Conservation (phyloP, 2,797 vertebrate genomes). For the Phyllotis vaccarum region DNA sequence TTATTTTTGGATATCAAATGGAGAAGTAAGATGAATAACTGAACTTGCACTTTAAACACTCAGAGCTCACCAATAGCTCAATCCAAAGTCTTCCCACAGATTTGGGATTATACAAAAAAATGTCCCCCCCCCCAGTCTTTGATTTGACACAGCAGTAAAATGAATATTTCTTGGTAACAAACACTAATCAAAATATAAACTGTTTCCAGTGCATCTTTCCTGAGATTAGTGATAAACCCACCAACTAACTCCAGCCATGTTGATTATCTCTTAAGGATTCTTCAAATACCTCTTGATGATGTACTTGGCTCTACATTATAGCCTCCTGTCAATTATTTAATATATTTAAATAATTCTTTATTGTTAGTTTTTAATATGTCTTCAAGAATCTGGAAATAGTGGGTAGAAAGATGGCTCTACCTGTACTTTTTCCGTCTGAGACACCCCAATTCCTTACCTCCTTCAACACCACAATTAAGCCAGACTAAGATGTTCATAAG, state of each 20-base stretch:
- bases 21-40: not conserved
- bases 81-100: not conserved
- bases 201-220: not conserved
- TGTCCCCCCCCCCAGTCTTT: not conserved
- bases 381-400: not conserved
- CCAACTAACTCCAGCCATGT: not conserved
- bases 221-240: not conserved
- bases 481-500: not conserved
- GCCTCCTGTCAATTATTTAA: not conserved
- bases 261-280: not conserved
- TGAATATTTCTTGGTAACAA: not conserved
- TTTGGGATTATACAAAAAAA: not conserved
- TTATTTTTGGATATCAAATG: not conserved
- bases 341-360: not conserved
- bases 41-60: not conserved
- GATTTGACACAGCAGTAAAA: not conserved
- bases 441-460: not conserved
- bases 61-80: not conserved
- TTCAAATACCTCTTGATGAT: too few species aligned
- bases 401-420: not conserved
- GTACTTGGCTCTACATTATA: not conserved
- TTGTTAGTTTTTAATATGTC: not conserved
- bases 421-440: too few species aligned
- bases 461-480: too few species aligned
- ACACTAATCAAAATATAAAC: not conserved